Evolutionary conservation across 2,888 invertebrate genomes (phyloP).

Genomic region (Limnephilus lunatus): DNA sequence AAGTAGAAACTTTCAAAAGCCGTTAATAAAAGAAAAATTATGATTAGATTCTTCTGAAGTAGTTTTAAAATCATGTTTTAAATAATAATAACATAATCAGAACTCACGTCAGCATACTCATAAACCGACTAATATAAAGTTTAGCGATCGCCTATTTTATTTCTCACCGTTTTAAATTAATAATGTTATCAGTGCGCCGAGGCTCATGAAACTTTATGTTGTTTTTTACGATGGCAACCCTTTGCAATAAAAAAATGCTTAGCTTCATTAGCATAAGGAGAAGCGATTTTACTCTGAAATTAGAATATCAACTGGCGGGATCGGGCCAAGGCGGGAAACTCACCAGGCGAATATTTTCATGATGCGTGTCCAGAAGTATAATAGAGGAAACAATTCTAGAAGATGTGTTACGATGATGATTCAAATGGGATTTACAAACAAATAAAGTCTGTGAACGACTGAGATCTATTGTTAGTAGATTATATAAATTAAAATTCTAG

Average conservation of each 20-base stretch:
- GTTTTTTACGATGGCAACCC: conserved; percentile 29
- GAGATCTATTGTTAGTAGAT: no score
- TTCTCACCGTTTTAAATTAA: conserved; percentile 43
- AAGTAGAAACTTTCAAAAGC: not conserved
- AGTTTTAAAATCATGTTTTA: not conserved
- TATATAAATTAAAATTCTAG: no score
- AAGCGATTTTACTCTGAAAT: conserved; percentile 39
- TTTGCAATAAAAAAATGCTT: conserved; percentile 32
- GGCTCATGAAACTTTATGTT: conserved; percentile 26
- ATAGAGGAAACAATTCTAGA: not conserved
- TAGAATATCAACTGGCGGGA: conserved; percentile 43
- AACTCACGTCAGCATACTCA: not conserved
- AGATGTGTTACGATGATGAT: not conserved
- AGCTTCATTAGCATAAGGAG: conserved; percentile 47
- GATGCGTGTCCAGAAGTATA: conserved; percentile 7
- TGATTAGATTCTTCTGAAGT: not conserved
- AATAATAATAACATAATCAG: not conserved
- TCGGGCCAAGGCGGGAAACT: conserved; percentile 20
- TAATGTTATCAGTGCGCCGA: conserved; percentile 22
- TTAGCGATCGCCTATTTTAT: conserved; percentile 9
- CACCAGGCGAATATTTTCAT: conserved; percentile 15
- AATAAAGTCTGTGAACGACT: no score
- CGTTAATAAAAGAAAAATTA: not conserved
- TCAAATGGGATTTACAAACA: not conserved
- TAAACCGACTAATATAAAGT: not conserved